phyloP scores from a whole-genome alignment of 2,888 invertebrate species.

The Yponomeuta malinellus region DNA sequence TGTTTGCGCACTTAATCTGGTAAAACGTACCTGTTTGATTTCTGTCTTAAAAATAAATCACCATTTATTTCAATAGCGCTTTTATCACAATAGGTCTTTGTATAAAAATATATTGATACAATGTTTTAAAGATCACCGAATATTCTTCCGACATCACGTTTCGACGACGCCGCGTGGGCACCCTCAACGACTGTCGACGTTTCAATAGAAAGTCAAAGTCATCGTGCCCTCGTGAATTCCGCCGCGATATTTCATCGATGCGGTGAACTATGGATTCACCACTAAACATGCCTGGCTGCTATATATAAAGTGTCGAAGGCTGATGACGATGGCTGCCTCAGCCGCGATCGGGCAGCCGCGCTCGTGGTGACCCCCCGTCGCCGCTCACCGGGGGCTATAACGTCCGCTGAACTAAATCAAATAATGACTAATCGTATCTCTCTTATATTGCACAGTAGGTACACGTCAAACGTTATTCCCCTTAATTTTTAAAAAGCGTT shows the following conservation, averaged over 20 bases:
- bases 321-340: slow-evolving; percentile 51
- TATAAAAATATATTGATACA: slow-evolving; percentile 1
- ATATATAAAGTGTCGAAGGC: slow-evolving; percentile 69
- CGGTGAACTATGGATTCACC: slow-evolving; percentile 26
- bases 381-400: slow-evolving; percentile 59
- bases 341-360: slow-evolving; percentile 44
- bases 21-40: slow-evolving; percentile 35
- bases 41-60: background rate
- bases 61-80: background rate
- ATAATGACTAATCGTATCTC: slow-evolving; percentile 75
- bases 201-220: slow-evolving; percentile 13
- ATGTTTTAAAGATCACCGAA: slow-evolving; percentile 1
- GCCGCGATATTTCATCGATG: slow-evolving; percentile 12
- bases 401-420: slow-evolving; percentile 73
- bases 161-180: background rate
- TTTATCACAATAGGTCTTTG: background rate
- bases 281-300: slow-evolving; percentile 40
- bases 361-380: slow-evolving; percentile 67
- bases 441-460: slow-evolving; percentile 75
- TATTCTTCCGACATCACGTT: background rate
- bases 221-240: slow-evolving; percentile 10
- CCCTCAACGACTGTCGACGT: background rate
- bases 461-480: slow-evolving; percentile 73
- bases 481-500: slow-evolving; percentile 64
- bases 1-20: background rate